Base-by-base conservation (phyloP, 2,797 vertebrate species). In the Nannoperca australis region DNA sequence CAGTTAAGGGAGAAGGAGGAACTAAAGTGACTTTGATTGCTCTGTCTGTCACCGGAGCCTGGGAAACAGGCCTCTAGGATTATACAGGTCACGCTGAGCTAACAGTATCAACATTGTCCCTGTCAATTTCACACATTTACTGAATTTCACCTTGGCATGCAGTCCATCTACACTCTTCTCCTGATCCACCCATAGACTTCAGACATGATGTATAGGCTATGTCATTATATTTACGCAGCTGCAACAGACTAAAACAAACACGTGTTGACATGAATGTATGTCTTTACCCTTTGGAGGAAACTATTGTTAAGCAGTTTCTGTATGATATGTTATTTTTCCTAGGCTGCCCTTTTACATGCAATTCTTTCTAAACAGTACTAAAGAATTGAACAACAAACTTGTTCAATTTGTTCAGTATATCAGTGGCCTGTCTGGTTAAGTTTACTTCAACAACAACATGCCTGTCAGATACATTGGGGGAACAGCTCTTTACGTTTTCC, bases 1-100 rank as follows among this genome's bases (percentile, higher is more conserved):
- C 40, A 14, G 58, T 40, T 36, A 64, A 51, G 10, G 47, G 14
- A 45, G 53, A 30, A 15, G 14, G n/a, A 42, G 65, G 67, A 18
- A 20, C 63, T 50, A 49, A 70, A 83, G 65, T 78, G 78, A 81
- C 81, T 81, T 81, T 82, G 78, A 75, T 64, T 44, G 30, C 75
- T 65, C 36, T 30, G 76, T 81, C 66, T 51, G 54, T 79, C 64
- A 68, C 66, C n/a, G 3, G 76, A 85, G 70, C 53, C 65, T 44
- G 42, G 49, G 53, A 77, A 81, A 53, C 45, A 2, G 60, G n/a
- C 60, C 34, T 17, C 7, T 17, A 51, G 50, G 64, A 77, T 38
- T 56, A 76, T 55, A 30, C 76, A 56, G 73, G 73, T 77, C 78
- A 36, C 65, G 68, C 77, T 81, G 88, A 89, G 56, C 70, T 56